Percentiles rank a stretch among this genome's conserved stretches.
phyloP scores from a whole-genome alignment of 2,888 invertebrate species.

The Danaus chrysippus region DNA sequence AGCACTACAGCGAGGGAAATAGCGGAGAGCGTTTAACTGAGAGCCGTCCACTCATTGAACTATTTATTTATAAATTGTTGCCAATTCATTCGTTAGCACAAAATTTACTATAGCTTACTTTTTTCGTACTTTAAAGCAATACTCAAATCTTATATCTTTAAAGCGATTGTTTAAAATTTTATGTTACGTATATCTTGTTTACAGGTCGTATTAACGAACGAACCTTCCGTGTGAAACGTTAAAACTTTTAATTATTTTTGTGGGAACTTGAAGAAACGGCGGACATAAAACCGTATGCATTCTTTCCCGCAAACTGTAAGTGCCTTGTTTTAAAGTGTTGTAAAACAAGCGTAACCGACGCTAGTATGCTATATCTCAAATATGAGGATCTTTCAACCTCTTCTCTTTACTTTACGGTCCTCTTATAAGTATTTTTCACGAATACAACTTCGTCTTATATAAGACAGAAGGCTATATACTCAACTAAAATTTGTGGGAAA shows the following conservation, averaged over 20 bases:
- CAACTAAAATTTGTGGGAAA: neutral
- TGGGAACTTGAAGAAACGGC: constrained; percentile 60
- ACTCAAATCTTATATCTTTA: constrained; percentile 22
- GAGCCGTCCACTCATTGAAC: neutral
- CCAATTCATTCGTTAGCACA: neutral
- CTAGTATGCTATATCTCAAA: constrained; percentile 51
- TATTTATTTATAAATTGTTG: neutral
- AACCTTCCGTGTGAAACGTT: constrained; percentile 63
- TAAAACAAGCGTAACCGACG: constrained; percentile 67
- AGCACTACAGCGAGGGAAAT: neutral
- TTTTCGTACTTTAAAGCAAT: neutral
- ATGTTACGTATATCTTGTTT: constrained; percentile 13
- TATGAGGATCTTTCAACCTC: constrained; percentile 46
- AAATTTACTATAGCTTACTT: neutral
- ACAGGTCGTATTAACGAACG: constrained; percentile 44
- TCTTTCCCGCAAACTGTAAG: constrained; percentile 66
- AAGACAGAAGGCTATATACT: neutral
- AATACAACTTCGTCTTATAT: neutral
- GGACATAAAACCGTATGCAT: constrained; percentile 66
- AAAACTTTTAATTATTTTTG: constrained; percentile 76
- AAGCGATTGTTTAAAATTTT: constrained; percentile 26
- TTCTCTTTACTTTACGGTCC: constrained; percentile 42
- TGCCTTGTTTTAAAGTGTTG: constrained; percentile 75
- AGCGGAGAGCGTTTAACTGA: neutral
- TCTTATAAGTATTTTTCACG: constrained; percentile 22